phyloP scores from a whole-genome alignment of 2,113 vertebrate genomes.

The Elanus axillaris region DNA sequence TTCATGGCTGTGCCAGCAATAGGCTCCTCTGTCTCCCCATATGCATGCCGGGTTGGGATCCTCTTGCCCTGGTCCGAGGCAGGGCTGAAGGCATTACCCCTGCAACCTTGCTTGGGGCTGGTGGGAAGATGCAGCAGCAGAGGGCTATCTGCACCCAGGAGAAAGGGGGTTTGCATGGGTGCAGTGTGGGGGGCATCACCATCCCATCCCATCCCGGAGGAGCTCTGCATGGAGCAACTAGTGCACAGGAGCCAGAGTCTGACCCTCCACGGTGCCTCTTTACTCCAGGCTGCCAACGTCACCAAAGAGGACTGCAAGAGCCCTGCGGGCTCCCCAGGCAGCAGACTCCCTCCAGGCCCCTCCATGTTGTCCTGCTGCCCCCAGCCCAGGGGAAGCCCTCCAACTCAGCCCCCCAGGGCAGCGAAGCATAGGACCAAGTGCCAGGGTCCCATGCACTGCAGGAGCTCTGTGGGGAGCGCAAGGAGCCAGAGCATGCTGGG shows the following conservation, averaged over 20 bases:
- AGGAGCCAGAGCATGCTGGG: neutral
- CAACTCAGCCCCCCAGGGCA: fast-evolving
- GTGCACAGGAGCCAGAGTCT: neutral
- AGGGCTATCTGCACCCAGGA: neutral
- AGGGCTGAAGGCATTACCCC: neutral
- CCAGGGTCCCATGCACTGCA: fast-evolving
- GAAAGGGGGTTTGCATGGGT: neutral
- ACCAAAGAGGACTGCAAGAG: neutral
- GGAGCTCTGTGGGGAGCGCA: neutral
- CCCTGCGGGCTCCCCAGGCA: fast-evolving
- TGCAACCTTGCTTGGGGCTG: neutral
- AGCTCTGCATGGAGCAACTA: neutral
- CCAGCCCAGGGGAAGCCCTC: neutral
- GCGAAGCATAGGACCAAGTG: fast-evolving
- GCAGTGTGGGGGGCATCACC: fast-evolving
- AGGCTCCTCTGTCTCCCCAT: neutral
- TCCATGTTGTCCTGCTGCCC: fast-evolving
- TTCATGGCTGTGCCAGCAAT: fast-evolving
- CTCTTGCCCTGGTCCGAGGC: neutral
- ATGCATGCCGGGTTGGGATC: fast-evolving
- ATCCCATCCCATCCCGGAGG: fast-evolving
- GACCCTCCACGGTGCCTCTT: neutral
- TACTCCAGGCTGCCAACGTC: fast-evolving
- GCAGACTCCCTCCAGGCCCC: too few relatives aligned
- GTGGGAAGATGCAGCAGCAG: fast-evolving